Conservation (phyloP, 2,113 vertebrate species). For the Sorex fumeus region DNA sequence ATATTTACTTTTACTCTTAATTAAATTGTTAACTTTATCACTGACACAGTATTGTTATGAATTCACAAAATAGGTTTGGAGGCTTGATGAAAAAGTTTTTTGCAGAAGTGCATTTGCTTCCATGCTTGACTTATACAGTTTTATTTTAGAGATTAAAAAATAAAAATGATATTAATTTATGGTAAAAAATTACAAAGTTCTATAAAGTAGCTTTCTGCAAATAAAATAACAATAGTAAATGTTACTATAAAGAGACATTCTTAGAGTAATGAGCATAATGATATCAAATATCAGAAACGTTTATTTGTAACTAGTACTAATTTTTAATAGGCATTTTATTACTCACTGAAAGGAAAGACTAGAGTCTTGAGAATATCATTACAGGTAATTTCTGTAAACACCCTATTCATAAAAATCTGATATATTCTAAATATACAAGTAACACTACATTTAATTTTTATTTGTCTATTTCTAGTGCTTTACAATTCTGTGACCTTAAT, state of each 20-base stretch:
- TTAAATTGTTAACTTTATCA: neutral
- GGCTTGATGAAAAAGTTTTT: neutral
- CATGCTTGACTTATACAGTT: neutral
- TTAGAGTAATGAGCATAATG: neutral
- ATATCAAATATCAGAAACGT: neutral
- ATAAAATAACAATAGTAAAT: neutral
- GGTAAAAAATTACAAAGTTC: neutral
- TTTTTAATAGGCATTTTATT: neutral
- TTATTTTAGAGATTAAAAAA: neutral
- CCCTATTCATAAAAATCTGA: neutral
- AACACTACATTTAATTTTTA: neutral
- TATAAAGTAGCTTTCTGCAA: neutral
- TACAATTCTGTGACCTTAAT: neutral
- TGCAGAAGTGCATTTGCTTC: neutral
- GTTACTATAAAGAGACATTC: neutral
- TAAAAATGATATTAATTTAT: no score
- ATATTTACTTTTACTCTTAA: slow-evolving; percentile 3
- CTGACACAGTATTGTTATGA: neutral
- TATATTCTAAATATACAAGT: neutral
- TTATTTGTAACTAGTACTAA: slow-evolving; percentile 16
- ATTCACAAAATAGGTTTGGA: neutral
- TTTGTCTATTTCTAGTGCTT: neutral
- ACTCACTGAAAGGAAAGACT: neutral
- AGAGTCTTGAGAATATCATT: neutral
- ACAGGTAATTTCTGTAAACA: neutral